Conservation (phyloP, 1,140 invertebrate species). For the Papilio glaucus region DNA sequence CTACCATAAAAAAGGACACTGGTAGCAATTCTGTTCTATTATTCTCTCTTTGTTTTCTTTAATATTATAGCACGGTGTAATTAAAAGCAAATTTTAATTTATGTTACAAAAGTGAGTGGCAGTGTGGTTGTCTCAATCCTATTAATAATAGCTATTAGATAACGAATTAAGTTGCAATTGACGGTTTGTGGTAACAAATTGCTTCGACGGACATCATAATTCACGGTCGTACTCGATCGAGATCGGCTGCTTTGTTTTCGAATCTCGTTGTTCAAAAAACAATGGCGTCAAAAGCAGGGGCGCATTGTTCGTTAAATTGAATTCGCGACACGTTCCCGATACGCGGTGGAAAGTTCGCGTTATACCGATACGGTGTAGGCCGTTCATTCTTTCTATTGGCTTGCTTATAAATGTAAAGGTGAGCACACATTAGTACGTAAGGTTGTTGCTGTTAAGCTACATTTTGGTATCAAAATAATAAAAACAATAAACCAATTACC, state of each 20-base stretch:
- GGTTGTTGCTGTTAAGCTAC: too few relatives aligned
- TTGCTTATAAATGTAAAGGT: neutral
- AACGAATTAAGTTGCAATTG: neutral
- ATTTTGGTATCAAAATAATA: too few relatives aligned
- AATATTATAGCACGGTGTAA: too few relatives aligned
- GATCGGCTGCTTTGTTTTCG: conserved; percentile 9
- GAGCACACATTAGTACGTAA: neutral
- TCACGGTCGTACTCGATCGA: neutral
- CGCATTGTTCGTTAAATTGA: conserved; percentile 20
- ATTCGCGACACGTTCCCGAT: conserved; percentile 28
- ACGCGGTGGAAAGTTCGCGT: conserved; percentile 21
- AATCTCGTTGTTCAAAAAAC: conserved; percentile 28
- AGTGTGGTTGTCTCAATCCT: neutral
- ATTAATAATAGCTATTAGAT: neutral
- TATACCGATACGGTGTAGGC: conserved; percentile 9
- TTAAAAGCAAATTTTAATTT: too few relatives aligned
- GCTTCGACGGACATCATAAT: conserved; percentile 2
- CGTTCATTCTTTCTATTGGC: conserved; percentile 9
- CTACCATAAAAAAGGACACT: too few relatives aligned
- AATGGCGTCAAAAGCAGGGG: conserved; percentile 20
- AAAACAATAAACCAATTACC: too few relatives aligned
- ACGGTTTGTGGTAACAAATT: neutral
- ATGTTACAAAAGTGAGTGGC: neutral
- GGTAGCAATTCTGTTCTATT: too few relatives aligned
- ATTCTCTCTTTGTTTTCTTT: too few relatives aligned